Evolutionary conservation across 2,113 vertebrate species (phyloP).

Genomic region (Carettochelys insculpta): DNA sequence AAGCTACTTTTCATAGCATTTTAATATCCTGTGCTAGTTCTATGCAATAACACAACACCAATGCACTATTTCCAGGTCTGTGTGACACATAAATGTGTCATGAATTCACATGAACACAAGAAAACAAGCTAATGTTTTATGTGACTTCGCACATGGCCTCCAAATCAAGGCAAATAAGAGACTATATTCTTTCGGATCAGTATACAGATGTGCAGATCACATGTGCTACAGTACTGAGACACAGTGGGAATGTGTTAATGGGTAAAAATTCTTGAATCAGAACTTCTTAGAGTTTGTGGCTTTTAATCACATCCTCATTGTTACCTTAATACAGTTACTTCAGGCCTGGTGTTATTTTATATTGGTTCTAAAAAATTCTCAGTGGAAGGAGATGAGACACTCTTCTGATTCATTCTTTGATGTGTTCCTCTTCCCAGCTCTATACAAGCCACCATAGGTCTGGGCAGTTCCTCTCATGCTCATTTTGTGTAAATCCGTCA

Average conservation of each 20-base stretch:
- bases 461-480: fast-evolving
- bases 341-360: neutral
- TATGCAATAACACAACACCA: neutral
- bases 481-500: too few species aligned
- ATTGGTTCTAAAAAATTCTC: slow-evolving; percentile 43
- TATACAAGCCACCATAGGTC: fast-evolving
- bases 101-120: neutral
- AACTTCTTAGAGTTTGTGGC: neutral
- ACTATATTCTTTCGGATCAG: neutral
- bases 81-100: neutral
- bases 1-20: neutral
- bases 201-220: fast-evolving
- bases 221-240: neutral
- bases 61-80: neutral
- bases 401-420: neutral
- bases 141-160: neutral
- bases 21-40: neutral
- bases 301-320: slow-evolving; percentile 10
- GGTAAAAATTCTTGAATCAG: slow-evolving; percentile 15
- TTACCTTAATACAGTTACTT: slow-evolving; percentile 17
- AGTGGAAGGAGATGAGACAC: slow-evolving; percentile 1
- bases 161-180: neutral
- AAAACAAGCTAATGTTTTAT: neutral
- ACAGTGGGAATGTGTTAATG: fast-evolving
- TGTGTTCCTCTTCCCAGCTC: slow-evolving; percentile 26